Evolutionary conservation across 1,140 invertebrate genomes (phyloP), one percentile per base, ranked within the genome.

Genomic region (Elymnias hypermnestra): DNA sequence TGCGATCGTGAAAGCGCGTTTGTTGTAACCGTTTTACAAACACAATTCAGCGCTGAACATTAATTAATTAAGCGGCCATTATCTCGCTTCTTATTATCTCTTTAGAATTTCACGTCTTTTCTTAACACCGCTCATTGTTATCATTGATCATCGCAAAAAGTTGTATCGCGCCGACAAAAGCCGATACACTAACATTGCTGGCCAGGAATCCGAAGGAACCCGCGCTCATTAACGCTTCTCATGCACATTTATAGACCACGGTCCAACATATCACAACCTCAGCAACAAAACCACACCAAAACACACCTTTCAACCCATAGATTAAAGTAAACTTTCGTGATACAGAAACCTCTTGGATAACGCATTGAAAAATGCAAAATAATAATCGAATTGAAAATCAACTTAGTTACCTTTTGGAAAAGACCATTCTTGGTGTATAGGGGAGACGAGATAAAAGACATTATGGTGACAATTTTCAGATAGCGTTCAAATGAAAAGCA

Each of bases 61-160:
- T 78, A 83, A 78, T 79, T 83, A 83, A 83, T 79, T 74, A 74
- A 71, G 49, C 33, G 52, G 40, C 49, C 59, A 66, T 74, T 79
- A 82, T 82, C 72, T 67, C 57, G 60, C 67, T 72, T 73, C 68
- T 72, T 66, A 64, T 64, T 72, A 76, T 77, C 71, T 64, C 60
- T 51, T 53, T 48, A 69, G 71, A 68, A 74, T 70, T 72, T 73
- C 71, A 63, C 69, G 63, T 67, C 65, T 72, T 68, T 67, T 71
- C 72, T 71, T 71, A 74, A 74, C 74, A 72, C 73, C 69, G 75
- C 66, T 69, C 72, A 72, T 76, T 79, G 77, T 82, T 84, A 84
- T 84, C 79, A 78, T 53, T 72, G 70, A 69, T 39, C 57, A 84
- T 84, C 79, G 67, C 77, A 84, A 83, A 82, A 83, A 84, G 63